Conservation (phyloP, 1,140 invertebrate genomes). For the Pseudomyrmex concolor region DNA sequence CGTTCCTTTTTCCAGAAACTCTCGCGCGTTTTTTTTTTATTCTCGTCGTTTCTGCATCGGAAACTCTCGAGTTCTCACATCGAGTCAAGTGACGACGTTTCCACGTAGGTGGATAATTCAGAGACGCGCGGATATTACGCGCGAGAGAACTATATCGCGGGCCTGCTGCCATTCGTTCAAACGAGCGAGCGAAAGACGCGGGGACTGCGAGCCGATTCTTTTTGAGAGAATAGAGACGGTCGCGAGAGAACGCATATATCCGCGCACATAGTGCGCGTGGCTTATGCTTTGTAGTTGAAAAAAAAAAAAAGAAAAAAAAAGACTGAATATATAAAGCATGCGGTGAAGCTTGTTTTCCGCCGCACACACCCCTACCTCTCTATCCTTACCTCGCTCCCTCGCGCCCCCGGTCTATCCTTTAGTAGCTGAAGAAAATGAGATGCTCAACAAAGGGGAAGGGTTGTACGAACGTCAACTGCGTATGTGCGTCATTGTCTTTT, state of each 20-base stretch:
- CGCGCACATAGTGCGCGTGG: background rate
- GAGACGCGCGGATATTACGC: background rate
- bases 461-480: background rate
- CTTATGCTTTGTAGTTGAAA: conserved; percentile 45
- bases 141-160: background rate
- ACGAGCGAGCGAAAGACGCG: background rate
- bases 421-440: background rate
- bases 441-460: background rate
- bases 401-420: background rate
- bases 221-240: conserved; percentile 32
- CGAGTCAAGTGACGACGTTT: background rate
- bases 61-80: background rate
- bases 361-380: no score
- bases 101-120: conserved; percentile 33
- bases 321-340: conserved; percentile 36
- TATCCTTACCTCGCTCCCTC: background rate
- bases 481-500: conserved; percentile 27
- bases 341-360: conserved; percentile 25
- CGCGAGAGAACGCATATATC: background rate
- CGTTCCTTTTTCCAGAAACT: no score
- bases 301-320: conserved; percentile 3
- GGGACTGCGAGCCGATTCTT: conserved; percentile 28
- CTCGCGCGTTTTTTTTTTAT: background rate
- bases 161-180: background rate
- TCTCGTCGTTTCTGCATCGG: background rate